Conservation (phyloP, 2,113 vertebrate species). For the Neodontobutis hainanensis region DNA sequence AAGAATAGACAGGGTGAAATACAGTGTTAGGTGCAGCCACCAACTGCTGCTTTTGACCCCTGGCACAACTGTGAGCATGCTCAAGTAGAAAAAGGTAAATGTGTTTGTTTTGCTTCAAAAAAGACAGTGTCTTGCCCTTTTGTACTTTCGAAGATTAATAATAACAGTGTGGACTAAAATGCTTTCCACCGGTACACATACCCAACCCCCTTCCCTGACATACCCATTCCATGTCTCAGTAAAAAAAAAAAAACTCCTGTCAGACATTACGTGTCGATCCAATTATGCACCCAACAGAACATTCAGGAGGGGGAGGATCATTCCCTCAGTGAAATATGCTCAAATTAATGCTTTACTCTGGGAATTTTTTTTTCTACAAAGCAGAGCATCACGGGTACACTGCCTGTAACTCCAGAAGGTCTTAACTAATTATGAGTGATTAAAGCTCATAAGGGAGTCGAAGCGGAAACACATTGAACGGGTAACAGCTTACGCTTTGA, state of each 20-base stretch:
- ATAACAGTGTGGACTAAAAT: constrained; percentile 55
- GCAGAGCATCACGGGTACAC: constrained; percentile 61
- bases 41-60: constrained; percentile 28
- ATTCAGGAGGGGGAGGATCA: constrained; percentile 62
- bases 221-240: constrained; percentile 44
- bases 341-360: constrained; percentile 72
- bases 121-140: constrained; percentile 28
- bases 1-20: constrained; percentile 28
- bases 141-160: constrained; percentile 54
- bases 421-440: constrained; percentile 79
- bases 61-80: constrained; percentile 9
- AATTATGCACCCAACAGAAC: constrained; percentile 75
- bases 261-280: constrained; percentile 71
- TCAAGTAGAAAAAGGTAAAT: constrained; percentile 14
- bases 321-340: constrained; percentile 62
- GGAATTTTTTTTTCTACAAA: constrained; percentile 64
- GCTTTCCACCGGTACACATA: constrained; percentile 61
- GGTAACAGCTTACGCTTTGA: constrained; percentile 61
- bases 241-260: constrained; percentile 54
- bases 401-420: constrained; percentile 62
- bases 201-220: constrained; percentile 24
- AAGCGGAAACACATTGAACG: constrained; percentile 69
- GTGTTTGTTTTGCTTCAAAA: constrained; percentile 55
- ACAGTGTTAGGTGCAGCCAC: constrained; percentile 32
- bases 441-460: constrained; percentile 69